These are phyloP conservation scores for Ischnus inquisitorius DNA, from an alignment of 2,888 invertebrate species.

Conservation along the genomic window DNA sequence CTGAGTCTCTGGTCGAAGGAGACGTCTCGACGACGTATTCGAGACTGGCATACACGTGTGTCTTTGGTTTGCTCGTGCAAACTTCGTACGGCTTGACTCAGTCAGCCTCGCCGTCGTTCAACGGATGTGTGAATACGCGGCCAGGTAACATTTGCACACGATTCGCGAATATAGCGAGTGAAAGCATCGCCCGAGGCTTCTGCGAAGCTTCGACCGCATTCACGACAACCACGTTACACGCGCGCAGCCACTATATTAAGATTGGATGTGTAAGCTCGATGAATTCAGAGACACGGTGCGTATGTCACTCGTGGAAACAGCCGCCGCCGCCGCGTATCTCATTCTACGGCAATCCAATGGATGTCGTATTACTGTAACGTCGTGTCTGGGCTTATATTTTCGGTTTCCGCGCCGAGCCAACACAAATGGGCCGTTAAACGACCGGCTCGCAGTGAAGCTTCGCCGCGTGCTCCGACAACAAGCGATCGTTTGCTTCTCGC, in stretches of 20 bases:
- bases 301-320: constrained; percentile 46
- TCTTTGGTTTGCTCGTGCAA: constrained; percentile 49
- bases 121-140: constrained; percentile 6
- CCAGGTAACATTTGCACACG: constrained; percentile 36
- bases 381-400: constrained; percentile 44
- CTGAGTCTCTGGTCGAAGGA: constrained; percentile 2
- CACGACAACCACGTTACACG: constrained; percentile 28
- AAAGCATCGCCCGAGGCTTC: constrained; percentile 26
- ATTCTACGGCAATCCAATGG: background rate
- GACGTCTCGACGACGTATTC: background rate
- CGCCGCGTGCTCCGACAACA: constrained; percentile 33
- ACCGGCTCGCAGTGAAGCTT: background rate
- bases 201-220: constrained; percentile 2
- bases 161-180: constrained; percentile 9
- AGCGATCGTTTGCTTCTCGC: constrained; percentile 42
- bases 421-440: constrained; percentile 53
- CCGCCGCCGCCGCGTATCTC: constrained; percentile 32
- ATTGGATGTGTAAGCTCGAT: constrained; percentile 37
- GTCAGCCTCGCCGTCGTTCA: constrained; percentile 13
- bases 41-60: constrained; percentile 1
- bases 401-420: constrained; percentile 39
- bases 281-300: constrained; percentile 48
- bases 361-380: background rate
- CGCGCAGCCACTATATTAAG: constrained; percentile 51
- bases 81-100: constrained; percentile 46